Percentiles rank a stretch among this genome's conserved stretches.
These are phyloP conservation scores for Biston betularia DNA, from an alignment of 2,888 invertebrate genomes.

Conservation along the genomic window DNA sequence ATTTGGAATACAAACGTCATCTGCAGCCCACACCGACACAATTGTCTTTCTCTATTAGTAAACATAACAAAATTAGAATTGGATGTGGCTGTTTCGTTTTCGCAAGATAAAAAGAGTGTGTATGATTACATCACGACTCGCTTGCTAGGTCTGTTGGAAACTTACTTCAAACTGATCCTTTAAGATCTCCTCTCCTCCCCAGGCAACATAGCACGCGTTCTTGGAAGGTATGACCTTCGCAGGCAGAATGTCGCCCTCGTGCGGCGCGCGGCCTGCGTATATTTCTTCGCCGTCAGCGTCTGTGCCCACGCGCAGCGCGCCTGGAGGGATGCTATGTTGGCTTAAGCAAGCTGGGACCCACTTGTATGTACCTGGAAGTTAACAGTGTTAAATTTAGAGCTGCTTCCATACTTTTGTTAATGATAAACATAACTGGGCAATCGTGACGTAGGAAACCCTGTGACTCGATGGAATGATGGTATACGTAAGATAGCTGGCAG, in stretches of 20 bases:
- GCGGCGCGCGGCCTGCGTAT: slow-evolving; percentile 90
- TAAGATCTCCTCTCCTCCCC: slow-evolving; percentile 87
- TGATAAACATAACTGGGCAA: neutral
- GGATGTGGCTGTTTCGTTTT: too few relatives aligned
- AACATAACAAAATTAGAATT: too few relatives aligned
- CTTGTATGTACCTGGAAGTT: slow-evolving; percentile 77
- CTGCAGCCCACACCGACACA: too few relatives aligned
- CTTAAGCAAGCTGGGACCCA: slow-evolving; percentile 82
- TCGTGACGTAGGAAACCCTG: too few relatives aligned
- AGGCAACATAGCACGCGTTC: slow-evolving; percentile 88
- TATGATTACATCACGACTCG: too few relatives aligned
- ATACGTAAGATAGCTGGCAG: neutral
- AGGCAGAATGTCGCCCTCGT: slow-evolving; percentile 88
- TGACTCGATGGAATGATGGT: too few relatives aligned
- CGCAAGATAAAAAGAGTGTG: too few relatives aligned
- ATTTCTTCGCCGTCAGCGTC: slow-evolving; percentile 91
- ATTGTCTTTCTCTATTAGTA: too few relatives aligned
- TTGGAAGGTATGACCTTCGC: slow-evolving; percentile 89
- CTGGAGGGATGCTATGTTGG: slow-evolving; percentile 80
- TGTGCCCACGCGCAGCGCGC: slow-evolving; percentile 85
- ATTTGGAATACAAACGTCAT: too few relatives aligned
- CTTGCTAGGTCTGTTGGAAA: neutral
- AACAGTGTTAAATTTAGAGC: neutral
- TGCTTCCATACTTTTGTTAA: neutral
- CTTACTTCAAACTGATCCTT: slow-evolving; percentile 88